These are phyloP conservation scores for Calliphora vicina DNA, from an alignment of 1,140 invertebrate genomes.

Conservation along the genomic window DNA sequence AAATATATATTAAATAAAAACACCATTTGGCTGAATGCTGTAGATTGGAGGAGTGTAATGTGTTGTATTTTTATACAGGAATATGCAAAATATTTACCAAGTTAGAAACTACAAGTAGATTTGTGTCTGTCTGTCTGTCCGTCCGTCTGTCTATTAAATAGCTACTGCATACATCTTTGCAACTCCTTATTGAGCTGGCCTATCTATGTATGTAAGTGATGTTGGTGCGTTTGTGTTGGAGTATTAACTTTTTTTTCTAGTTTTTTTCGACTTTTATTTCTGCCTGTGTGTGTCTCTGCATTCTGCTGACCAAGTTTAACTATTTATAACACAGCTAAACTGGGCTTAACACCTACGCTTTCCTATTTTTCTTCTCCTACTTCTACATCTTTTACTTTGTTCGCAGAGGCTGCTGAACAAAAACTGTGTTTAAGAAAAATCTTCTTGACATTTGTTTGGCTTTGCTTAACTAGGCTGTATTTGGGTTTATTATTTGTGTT, in stretches of 20 bases:
- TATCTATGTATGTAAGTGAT: neutral
- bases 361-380: neutral
- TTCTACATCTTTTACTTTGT: neutral
- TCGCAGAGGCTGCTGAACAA: neutral
- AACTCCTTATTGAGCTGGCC: neutral
- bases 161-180: neutral
- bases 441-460: conserved; percentile 5
- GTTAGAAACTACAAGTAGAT: neutral
- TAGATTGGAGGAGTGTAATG: neutral
- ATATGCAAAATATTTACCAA: conserved; percentile 10
- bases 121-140: neutral
- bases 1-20: neutral
- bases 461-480: neutral
- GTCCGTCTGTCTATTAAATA: neutral
- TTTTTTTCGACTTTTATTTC: neutral
- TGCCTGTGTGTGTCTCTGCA: neutral
- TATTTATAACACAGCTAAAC: conserved; percentile 23
- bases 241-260: neutral
- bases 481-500: neutral
- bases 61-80: neutral
- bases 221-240: neutral
- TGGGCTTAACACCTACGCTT: conserved; percentile 31
- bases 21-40: neutral
- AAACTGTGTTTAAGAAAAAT: neutral
- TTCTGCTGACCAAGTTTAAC: neutral